These are phyloP conservation scores for Trichosurus vulpecula DNA, from an alignment of 2,797 vertebrate species.

Conservation along the genomic window DNA sequence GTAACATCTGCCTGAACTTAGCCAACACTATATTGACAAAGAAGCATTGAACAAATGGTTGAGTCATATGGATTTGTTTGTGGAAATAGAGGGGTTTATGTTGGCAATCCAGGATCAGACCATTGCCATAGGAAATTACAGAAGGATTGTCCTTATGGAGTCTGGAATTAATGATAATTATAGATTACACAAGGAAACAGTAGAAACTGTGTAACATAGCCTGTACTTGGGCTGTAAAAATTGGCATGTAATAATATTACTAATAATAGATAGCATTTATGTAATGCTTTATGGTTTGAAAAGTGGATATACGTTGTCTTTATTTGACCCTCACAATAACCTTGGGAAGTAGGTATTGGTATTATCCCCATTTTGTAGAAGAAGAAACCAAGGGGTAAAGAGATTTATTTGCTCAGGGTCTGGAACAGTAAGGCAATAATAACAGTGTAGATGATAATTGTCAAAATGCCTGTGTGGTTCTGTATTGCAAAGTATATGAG, in stretches of 20 bases:
- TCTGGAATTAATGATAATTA: background rate
- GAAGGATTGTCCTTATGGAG: background rate
- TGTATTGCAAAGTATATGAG: no score
- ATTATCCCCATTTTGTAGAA: background rate
- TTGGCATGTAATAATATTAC: background rate
- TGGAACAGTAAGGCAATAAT: no score
- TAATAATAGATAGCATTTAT: background rate
- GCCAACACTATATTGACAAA: background rate
- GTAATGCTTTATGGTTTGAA: background rate
- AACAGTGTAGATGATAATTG: no score
- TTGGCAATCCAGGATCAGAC: background rate
- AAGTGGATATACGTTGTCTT: background rate
- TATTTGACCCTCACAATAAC: background rate
- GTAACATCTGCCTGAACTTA: background rate
- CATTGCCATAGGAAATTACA: background rate
- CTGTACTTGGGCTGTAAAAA: background rate
- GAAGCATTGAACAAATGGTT: background rate
- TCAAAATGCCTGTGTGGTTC: no score
- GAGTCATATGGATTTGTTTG: background rate
- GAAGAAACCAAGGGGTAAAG: slow-evolving; percentile 7
- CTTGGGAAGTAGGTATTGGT: background rate
- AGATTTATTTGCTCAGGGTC: background rate
- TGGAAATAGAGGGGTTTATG: background rate
- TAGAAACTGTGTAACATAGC: background rate
- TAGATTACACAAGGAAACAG: background rate